A percentile compares a stretch with the other conserved stretches of the same genome.
These are phyloP conservation scores for Triplophysa bombifrons DNA, from an alignment of 2,797 vertebrate genomes.

Conservation along the genomic window DNA sequence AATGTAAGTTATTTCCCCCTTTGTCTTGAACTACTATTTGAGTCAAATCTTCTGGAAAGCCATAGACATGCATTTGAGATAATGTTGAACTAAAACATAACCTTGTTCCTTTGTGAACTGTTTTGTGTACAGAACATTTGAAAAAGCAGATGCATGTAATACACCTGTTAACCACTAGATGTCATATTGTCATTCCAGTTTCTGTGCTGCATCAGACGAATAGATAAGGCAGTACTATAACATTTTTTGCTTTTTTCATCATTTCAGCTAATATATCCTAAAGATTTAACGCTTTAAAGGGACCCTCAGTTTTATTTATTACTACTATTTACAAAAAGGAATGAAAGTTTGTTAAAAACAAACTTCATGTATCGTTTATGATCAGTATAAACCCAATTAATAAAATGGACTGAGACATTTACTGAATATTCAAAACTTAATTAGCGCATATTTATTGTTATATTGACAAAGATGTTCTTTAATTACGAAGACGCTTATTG, in stretches of 20 bases:
- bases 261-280: neutral
- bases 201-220: neutral
- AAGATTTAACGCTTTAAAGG: neutral
- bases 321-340: too few species aligned
- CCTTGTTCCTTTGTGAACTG: too few species aligned
- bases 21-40: neutral
- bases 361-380: neutral
- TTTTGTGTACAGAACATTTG: neutral
- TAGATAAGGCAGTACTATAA: neutral
- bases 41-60: neutral
- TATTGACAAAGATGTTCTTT: neutral
- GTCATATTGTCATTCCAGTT: neutral
- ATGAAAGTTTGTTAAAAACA: too few species aligned
- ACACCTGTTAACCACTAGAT: slow-evolving; percentile 14
- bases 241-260: neutral
- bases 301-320: too few species aligned
- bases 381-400: neutral
- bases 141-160: neutral
- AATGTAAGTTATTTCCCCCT: neutral
- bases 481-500: neutral
- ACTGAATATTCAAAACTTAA: neutral
- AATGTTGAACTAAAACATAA: neutral
- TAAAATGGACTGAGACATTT: neutral
- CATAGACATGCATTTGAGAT: neutral
- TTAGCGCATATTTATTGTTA: neutral